These are phyloP conservation scores for Platorchestia sp. DNA, from an alignment of 1,140 invertebrate species.

Conservation along the genomic window DNA sequence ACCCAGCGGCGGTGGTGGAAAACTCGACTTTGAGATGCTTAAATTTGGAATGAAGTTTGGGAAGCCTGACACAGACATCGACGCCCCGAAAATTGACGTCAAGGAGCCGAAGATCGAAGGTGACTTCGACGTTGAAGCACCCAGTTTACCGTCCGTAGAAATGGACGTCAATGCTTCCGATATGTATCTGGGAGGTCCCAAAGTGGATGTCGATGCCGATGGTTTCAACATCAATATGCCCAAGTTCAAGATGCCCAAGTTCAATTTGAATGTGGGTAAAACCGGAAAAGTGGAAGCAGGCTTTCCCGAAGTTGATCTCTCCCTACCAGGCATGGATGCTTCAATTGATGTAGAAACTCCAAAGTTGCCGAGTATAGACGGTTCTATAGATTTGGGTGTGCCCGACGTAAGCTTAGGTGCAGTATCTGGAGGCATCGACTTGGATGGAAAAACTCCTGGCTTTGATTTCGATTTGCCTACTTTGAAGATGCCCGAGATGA, in stretches of 20 bases:
- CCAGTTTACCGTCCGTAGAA: background rate
- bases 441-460: conserved; percentile 24
- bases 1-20: background rate
- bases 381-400: background rate
- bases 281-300: background rate
- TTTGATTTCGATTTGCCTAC: background rate
- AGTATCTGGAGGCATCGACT: conserved; percentile 2
- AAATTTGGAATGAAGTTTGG: conserved; percentile 43
- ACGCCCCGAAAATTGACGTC: background rate
- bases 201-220: background rate
- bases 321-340: background rate
- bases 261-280: background rate
- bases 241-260: conserved; percentile 21
- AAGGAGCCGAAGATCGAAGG: background rate
- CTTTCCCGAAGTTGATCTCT: background rate
- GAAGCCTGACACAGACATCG: background rate
- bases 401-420: background rate
- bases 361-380: background rate
- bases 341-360: background rate
- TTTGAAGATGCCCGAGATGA: too few relatives aligned
- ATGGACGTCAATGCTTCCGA: conserved; percentile 2
- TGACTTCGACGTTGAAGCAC: background rate
- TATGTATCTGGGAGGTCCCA: background rate
- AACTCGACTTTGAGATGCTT: background rate
- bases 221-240: conserved; percentile 32